Evolutionary conservation across 2,888 invertebrate species (phyloP).

Genomic region (Rhimphoctona megacephalus): DNA sequence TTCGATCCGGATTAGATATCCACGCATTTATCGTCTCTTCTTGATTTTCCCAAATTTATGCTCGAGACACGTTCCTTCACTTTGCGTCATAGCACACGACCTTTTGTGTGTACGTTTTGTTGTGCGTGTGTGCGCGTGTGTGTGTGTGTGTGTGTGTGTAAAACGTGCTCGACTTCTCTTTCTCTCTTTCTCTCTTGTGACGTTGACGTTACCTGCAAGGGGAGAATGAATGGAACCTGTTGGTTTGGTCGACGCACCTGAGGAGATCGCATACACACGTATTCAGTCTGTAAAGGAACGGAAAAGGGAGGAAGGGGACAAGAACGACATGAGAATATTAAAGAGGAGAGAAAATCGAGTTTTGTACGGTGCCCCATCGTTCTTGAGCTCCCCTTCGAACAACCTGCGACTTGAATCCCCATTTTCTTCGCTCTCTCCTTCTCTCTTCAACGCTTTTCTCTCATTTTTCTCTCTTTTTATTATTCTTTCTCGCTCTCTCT

Average conservation of each 20-base stretch:
- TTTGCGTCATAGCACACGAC: conserved; percentile 9
- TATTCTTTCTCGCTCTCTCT: conserved; percentile 5
- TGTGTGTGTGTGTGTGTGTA: conserved; percentile 35
- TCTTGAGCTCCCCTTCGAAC: conserved; percentile 33
- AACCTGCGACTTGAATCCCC: conserved; percentile 41
- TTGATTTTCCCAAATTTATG: conserved; percentile 10
- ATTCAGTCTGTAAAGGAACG: not conserved
- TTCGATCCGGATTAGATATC: conserved; percentile 50
- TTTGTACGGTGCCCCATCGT: conserved; percentile 41
- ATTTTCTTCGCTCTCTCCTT: conserved; percentile 29
- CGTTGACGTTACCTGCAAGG: conserved; percentile 46
- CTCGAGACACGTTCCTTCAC: conserved; percentile 7
- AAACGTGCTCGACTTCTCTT: conserved; percentile 40
- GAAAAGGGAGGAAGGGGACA: not conserved
- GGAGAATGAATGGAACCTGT: conserved; percentile 77
- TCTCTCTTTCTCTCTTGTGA: not conserved
- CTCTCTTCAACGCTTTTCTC: conserved; percentile 16
- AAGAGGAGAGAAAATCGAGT: conserved; percentile 62
- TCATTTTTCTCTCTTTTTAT: conserved; percentile 32
- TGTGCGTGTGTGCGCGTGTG: not conserved
- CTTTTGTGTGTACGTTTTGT: too few relatives aligned
- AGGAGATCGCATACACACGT: conserved; percentile 54
- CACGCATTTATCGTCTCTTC: conserved; percentile 30
- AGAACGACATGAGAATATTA: conserved; percentile 32
- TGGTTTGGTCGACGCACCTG: conserved; percentile 73